These are phyloP conservation scores for Masticophis lateralis DNA, from an alignment of 2,797 vertebrate species.

Conservation along the genomic window DNA sequence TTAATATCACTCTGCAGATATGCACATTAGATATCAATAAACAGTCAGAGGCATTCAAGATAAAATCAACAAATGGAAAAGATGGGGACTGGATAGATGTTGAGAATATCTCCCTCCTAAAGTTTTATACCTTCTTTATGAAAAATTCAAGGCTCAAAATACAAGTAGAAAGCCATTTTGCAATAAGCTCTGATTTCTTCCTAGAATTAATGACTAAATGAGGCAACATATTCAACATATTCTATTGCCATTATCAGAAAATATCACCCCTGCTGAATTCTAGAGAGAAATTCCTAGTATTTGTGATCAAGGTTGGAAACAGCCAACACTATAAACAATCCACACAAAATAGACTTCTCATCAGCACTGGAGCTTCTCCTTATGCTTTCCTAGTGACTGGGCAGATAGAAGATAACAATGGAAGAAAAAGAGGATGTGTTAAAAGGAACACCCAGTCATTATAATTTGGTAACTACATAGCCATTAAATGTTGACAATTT, in stretches of 20 bases:
- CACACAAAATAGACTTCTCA: conserved; percentile 39
- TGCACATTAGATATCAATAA: conserved; percentile 65
- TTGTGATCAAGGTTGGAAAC: conserved; percentile 8
- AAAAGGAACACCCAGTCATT: neutral
- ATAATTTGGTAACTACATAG: neutral
- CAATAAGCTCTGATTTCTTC: neutral
- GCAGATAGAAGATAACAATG: conserved; percentile 37
- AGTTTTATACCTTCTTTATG: neutral
- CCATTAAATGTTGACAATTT: neutral
- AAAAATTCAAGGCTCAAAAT: conserved; percentile 22
- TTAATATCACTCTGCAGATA: conserved; percentile 67
- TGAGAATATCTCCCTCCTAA: neutral
- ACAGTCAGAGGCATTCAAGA: neutral
- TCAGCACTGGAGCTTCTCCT: neutral
- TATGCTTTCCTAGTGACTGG: neutral
- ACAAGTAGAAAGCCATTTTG: conserved; percentile 17
- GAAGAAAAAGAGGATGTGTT: neutral
- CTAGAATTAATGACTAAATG: neutral
- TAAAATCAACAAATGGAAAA: neutral
- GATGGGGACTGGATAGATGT: neutral
- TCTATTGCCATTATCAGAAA: neutral
- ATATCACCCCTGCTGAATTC: neutral
- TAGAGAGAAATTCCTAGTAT: neutral
- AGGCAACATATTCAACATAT: neutral
- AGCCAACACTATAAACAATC: neutral